These are phyloP conservation scores for Cotesia typhae DNA, from an alignment of 1,140 invertebrate genomes.

Conservation along the genomic window DNA sequence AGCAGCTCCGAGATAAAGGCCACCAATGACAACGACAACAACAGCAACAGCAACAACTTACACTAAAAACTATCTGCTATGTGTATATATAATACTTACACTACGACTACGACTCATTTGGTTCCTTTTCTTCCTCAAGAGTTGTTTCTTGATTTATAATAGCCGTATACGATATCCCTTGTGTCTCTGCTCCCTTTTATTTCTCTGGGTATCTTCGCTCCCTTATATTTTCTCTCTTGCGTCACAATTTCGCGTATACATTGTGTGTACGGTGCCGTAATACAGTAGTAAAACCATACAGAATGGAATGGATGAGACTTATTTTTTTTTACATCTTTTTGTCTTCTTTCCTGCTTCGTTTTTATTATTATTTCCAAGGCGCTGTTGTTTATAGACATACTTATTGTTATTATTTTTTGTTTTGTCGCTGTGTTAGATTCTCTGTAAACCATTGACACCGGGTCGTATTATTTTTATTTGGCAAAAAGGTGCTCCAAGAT, in stretches of 20 bases:
- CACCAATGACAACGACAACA: too few relatives aligned
- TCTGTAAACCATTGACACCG: conserved; percentile 1
- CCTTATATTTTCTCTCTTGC: conserved; percentile 42
- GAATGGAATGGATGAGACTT: too few relatives aligned
- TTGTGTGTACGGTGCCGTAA: conserved; percentile 9
- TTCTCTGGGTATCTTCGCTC: background rate
- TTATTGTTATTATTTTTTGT: background rate
- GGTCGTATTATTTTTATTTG: conserved; percentile 32
- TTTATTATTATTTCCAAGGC: background rate
- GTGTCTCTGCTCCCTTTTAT: conserved; percentile 8
- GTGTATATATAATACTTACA: too few relatives aligned
- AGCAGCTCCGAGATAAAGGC: too few relatives aligned
- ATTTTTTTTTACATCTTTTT: too few relatives aligned
- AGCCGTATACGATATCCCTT: conserved; percentile 37
- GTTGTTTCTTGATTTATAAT: conserved; percentile 52
- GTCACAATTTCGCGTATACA: conserved; percentile 34
- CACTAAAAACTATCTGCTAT: too few relatives aligned
- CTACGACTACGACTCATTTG: background rate
- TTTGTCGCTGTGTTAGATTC: background rate
- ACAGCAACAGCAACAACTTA: too few relatives aligned
- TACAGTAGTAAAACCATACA: too few relatives aligned
- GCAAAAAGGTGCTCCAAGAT: conserved; percentile 3
- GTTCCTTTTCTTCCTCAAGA: conserved; percentile 43
- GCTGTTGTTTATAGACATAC: conserved; percentile 27
- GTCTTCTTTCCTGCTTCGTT: conserved; percentile 1